Base-by-base conservation (phyloP, 2,113 vertebrate species). In the Excalfactoria chinensis region DNA sequence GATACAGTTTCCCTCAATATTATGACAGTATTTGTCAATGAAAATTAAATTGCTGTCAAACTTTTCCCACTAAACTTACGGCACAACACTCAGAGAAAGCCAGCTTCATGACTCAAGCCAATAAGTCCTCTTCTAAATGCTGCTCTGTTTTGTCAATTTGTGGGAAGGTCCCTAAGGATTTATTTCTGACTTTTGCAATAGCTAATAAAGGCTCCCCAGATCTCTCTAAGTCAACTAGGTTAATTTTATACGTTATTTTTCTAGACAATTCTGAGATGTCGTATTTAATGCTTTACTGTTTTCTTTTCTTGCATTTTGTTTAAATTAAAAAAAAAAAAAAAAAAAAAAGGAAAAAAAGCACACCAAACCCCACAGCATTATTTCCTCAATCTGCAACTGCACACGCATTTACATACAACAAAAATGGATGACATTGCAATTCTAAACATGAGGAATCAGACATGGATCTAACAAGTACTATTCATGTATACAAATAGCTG, bases 1-100 rank as follows among this genome's bases (percentile, higher is more conserved):
- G 98, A 97, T 97, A 96, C 97, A 97, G 96, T 97, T 98, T 97
- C 96, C 78, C 94, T 98, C 98, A 98, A 98, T 98, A 98, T 98
- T 98, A 90, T 98, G 98, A 98, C 98, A 98, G 97, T 96, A 77
- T 97, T 98, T 98, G 98, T 98, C 98, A 98, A 98, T 98, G 98
- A 97, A 97, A 98, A 98, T 98, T 98, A 98, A 97, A 98, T 98
- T 96, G 97, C 98, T 98, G 98, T 98, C 98, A 98, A 97, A 98
- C 97, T 97, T 98, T 96, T 96, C 98, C 97, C 96, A 97, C 97
- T 97, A 97, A 96, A 97, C 97, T 97, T 97, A 97, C 97, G 72
- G 96, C 97, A 95, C 95, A 97, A 79, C 97, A 94, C 92, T 96
- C 30, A 2, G 96, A 96, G 96, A 95, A 96, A 97, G 97, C 97